Percentiles rank a stretch among this genome's conserved stretches.
Conservation (phyloP, 2,113 vertebrate species). For the Colossoma macropomum region DNA sequence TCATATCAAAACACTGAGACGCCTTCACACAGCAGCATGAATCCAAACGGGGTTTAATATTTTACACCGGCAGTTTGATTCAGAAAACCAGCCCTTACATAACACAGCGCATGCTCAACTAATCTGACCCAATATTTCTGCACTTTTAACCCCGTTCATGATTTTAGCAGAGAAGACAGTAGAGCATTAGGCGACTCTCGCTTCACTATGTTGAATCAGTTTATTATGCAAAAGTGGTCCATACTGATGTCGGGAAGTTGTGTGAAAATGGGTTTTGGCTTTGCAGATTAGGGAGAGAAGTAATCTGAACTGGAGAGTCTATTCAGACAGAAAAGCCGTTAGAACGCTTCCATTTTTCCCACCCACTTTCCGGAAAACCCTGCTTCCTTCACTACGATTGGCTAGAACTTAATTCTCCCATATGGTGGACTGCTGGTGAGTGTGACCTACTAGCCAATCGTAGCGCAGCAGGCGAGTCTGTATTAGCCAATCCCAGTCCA, state of each 20-base stretch:
- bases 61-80: no score
- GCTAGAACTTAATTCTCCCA: neutral
- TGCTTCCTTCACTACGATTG: neutral
- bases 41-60: no score
- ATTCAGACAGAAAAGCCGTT: neutral
- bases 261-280: no score
- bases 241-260: no score
- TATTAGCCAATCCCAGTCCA: neutral
- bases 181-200: no score
- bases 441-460: neutral
- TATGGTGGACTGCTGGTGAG: neutral
- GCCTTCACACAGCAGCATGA: no score
- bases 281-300: neutral
- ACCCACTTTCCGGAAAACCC: neutral
- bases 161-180: neutral
- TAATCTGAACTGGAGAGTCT: neutral
- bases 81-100: no score
- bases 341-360: neutral
- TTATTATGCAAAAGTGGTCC: no score
- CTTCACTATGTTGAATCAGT: no score
- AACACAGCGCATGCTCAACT: no score
- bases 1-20: no score
- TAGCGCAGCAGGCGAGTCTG: neutral
- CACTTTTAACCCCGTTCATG: neutral
- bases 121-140: no score